Evolutionary conservation across 1,140 invertebrate species (phyloP).

Genomic region (Sminthurinus signatus): DNA sequence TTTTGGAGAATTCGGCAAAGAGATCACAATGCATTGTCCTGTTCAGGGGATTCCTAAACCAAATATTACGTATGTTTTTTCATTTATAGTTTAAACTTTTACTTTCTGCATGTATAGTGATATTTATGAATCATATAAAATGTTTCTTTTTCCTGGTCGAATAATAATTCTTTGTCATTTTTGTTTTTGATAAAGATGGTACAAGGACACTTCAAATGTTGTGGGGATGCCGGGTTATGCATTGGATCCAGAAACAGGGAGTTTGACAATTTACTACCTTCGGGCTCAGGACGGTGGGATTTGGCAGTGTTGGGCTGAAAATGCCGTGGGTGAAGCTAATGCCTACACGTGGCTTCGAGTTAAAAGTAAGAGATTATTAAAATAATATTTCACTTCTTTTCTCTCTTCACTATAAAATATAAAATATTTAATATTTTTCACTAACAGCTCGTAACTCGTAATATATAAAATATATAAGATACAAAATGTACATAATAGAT

Average conservation of each 20-base stretch:
- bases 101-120: no score
- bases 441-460: no score
- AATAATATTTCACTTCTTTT: no score
- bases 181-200: slow-evolving; percentile 10
- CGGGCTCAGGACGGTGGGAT: slow-evolving; percentile 83
- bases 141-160: neutral
- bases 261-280: slow-evolving; percentile 72
- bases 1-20: slow-evolving; percentile 65
- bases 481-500: no score
- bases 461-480: no score
- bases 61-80: slow-evolving; percentile 55
- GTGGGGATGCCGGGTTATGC: slow-evolving; percentile 25
- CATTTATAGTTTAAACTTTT: no score
- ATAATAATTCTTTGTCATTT: neutral
- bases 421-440: no score
- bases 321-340: slow-evolving; percentile 81
- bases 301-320: slow-evolving; percentile 88
- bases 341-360: slow-evolving; percentile 87
- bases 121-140: no score
- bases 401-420: no score
- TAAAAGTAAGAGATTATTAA: slow-evolving; percentile 97
- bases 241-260: slow-evolving; percentile 61
- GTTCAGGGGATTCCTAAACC: slow-evolving; percentile 63
- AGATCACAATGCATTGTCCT: slow-evolving; percentile 57
- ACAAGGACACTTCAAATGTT: slow-evolving; percentile 34